These are phyloP conservation scores for Phenacoccus solenopsis DNA, from an alignment of 1,140 invertebrate genomes.

Conservation along the genomic window DNA sequence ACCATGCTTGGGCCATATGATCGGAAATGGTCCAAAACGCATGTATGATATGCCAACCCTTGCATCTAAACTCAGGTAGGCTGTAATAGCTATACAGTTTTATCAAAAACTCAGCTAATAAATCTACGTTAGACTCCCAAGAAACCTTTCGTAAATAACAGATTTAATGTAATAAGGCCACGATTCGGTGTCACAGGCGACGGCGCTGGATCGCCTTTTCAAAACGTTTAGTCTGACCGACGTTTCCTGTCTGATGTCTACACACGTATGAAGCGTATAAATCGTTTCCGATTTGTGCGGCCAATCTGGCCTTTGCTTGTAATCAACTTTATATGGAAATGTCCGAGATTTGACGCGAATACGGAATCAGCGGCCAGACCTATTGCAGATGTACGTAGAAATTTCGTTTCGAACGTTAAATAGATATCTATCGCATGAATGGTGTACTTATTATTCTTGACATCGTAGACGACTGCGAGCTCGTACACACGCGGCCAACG, in stretches of 20 bases:
- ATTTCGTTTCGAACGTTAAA: not conserved
- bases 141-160: too few relatives aligned
- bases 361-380: not conserved
- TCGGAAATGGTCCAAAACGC: too few relatives aligned
- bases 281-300: not conserved
- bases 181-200: too few relatives aligned
- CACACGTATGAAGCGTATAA: not conserved
- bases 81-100: too few relatives aligned
- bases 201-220: not conserved
- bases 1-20: too few relatives aligned
- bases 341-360: not conserved
- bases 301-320: not conserved
- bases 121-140: too few relatives aligned
- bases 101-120: too few relatives aligned
- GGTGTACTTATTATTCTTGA: not conserved
- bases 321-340: not conserved
- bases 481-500: too few relatives aligned
- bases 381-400: not conserved
- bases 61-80: too few relatives aligned
- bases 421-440: too few relatives aligned
- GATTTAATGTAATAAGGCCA: not conserved
- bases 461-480: not conserved
- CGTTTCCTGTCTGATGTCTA: not conserved
- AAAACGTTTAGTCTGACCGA: too few relatives aligned
- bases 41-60: too few relatives aligned